Evolutionary conservation across 2,113 vertebrate species (phyloP).

Genomic region (Xiphophorus couchianus): DNA sequence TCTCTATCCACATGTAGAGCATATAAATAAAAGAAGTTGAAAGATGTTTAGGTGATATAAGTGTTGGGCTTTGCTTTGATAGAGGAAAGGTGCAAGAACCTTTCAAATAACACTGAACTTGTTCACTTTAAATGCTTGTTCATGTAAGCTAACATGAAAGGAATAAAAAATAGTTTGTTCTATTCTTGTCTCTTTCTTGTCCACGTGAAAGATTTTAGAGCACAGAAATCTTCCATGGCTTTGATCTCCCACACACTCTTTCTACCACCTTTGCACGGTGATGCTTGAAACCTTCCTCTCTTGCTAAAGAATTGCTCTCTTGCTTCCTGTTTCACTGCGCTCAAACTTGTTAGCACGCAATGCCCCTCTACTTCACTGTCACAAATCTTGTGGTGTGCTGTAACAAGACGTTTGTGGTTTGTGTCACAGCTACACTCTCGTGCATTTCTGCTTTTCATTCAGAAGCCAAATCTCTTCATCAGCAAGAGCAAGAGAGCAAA

Average conservation of each 20-base stretch:
- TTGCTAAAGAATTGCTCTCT: background rate
- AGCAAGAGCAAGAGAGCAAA: background rate
- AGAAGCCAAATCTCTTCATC: background rate
- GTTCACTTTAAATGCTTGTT: background rate
- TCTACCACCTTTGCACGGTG: background rate
- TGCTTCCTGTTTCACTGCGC: slow-evolving; percentile 51
- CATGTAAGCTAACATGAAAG: background rate
- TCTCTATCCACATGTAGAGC: too few species aligned
- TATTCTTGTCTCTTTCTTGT: background rate
- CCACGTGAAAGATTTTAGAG: background rate
- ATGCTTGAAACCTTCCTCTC: background rate
- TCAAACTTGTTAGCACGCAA: background rate
- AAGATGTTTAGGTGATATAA: background rate
- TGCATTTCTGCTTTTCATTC: slow-evolving; percentile 10
- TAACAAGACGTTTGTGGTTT: slow-evolving; percentile 1
- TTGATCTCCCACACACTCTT: background rate
- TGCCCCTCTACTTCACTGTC: background rate
- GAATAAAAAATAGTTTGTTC: background rate
- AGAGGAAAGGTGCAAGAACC: background rate
- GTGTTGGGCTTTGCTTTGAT: background rate
- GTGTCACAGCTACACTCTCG: background rate
- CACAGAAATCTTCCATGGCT: background rate
- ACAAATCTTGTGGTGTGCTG: background rate
- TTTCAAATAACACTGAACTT: background rate
- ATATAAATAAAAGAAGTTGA: background rate